Evolutionary conservation across 2,888 invertebrate genomes (phyloP).

Genomic region (Megaustenia siamemsis): DNA sequence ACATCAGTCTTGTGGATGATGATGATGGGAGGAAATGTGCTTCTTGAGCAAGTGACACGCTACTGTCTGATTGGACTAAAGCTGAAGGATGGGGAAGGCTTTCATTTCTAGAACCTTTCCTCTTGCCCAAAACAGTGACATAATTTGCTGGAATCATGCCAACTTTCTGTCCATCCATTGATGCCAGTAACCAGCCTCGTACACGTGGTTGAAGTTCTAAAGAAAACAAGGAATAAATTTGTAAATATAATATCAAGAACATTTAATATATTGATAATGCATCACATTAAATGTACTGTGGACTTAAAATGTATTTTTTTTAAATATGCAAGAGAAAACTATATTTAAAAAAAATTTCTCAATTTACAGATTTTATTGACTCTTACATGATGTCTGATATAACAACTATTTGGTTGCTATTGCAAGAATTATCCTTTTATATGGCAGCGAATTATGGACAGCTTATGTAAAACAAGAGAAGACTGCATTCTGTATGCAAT

Average conservation of each 20-base stretch:
- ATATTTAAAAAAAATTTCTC: too few relatives aligned
- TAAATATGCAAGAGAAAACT: too few relatives aligned
- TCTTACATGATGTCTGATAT: too few relatives aligned
- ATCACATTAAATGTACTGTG: too few relatives aligned
- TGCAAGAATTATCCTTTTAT: too few relatives aligned
- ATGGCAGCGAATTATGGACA: too few relatives aligned
- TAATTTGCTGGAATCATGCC: constrained; percentile 83
- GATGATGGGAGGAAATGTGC: constrained; percentile 10
- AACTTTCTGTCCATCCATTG: constrained; percentile 81
- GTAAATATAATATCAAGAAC: not conserved
- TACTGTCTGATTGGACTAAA: constrained; percentile 16
- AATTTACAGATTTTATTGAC: too few relatives aligned
- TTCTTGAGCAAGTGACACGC: not conserved
- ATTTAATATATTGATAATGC: too few relatives aligned
- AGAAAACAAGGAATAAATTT: constrained; percentile 25
- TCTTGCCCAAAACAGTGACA: constrained; percentile 81
- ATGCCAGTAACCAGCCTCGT: constrained; percentile 82
- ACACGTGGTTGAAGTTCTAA: constrained; percentile 87
- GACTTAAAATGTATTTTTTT: too few relatives aligned
- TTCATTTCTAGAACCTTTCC: constrained; percentile 59
- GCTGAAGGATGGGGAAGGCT: not conserved
- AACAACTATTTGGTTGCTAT: too few relatives aligned
- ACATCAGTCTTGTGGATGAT: not conserved
- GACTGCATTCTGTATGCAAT: too few relatives aligned
- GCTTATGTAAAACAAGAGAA: too few relatives aligned